Conservation (phyloP, 2,888 invertebrate genomes). For the Synanthedon andrenaeformis region DNA sequence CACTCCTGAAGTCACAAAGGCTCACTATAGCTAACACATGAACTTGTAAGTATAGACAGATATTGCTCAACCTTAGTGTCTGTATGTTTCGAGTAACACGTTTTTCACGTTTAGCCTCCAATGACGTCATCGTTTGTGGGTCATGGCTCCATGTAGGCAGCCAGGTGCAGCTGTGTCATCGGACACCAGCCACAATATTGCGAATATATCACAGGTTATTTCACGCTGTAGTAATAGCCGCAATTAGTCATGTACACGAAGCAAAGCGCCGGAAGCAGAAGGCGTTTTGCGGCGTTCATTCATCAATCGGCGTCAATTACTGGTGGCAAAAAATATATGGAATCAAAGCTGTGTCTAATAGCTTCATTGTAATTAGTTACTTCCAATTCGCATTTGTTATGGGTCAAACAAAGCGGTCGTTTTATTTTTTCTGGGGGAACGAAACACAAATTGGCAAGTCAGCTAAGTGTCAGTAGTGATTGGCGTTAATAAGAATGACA, state of each 20-base stretch:
- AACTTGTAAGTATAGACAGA: too few relatives aligned
- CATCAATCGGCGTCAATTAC: background rate
- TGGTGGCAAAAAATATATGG: background rate
- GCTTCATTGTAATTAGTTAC: too few relatives aligned
- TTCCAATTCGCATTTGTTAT: too few relatives aligned
- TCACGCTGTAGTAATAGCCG: background rate
- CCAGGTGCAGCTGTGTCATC: conserved; percentile 3
- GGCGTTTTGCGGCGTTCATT: background rate
- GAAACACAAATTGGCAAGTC: too few relatives aligned
- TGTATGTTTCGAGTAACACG: conserved; percentile 10
- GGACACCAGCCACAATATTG: background rate
- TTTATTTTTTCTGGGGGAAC: too few relatives aligned
- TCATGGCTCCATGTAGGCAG: conserved; percentile 38
- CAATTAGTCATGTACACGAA: background rate
- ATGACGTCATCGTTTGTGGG: conserved; percentile 48
- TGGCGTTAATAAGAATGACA: too few relatives aligned
- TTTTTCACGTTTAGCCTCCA: conserved; percentile 5
- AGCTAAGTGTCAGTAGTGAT: too few relatives aligned
- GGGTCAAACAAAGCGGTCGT: too few relatives aligned
- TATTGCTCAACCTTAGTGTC: conserved; percentile 1
- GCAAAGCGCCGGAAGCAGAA: background rate
- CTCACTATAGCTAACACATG: too few relatives aligned
- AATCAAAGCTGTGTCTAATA: too few relatives aligned
- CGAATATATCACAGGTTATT: background rate
- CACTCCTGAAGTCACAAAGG: too few relatives aligned